Base-by-base conservation (phyloP, 2,888 invertebrate genomes). In the Pterostichus niger region DNA sequence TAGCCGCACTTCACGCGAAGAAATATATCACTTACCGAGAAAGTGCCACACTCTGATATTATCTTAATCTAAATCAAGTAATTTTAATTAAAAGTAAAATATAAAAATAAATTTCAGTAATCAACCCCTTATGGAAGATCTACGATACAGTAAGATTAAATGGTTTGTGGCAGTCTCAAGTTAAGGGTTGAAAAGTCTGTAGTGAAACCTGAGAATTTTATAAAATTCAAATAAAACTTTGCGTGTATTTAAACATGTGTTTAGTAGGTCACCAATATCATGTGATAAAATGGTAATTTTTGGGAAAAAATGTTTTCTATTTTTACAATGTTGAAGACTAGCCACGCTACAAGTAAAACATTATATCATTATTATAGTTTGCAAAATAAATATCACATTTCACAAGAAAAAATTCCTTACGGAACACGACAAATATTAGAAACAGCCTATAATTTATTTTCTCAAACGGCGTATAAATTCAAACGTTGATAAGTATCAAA, bases 251-350 rank as follows among this genome's bases (percentile, higher is more conserved):
- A 52, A 76, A 76, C 49, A 49, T 76, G 76, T 76, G 76, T 52
- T 76, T 76, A 76, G 76, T 76, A 76, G 76, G 76, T 52, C 76
- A 76, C 76, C 13, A 49, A 52, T 76, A 76, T 76, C 76, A 76
- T 76, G 76, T 76, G 76, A 76, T 76, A 76, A 76, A 76, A 76
- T 76, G 76, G 49, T 76, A 76, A 76, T 76, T 76, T 76, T 76
- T 17, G 49, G 52, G 31, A 76, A 52, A 76, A 52, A 31, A 76
- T 52, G 49, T 52, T 76, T 71, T 76, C 76, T 52, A 52, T 76
- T 76, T 76, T 52, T 31, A 52, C 40, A 76, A 17, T 13, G 15
- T 76, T 52, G 52, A 40, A 52, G 46, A 76, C 46, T 40, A 52
- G 31, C 52, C 76, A 76, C 76, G 76, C 54, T 76, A 76, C 52